These are phyloP conservation scores for Casuarius casuarius DNA, from an alignment of 2,113 vertebrate species.

Conservation along the genomic window DNA sequence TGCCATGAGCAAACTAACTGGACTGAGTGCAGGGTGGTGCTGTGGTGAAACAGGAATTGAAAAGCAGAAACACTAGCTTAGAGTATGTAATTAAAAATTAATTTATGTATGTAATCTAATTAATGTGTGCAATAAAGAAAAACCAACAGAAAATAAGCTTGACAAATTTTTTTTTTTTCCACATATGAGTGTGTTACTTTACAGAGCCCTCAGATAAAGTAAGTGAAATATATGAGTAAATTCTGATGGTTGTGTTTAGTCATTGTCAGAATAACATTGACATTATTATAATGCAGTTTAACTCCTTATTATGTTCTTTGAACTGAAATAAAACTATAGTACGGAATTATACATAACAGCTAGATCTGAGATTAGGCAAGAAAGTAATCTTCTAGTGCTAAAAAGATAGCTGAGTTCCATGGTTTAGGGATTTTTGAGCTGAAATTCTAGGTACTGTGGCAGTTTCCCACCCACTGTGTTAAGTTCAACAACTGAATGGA, in stretches of 20 bases:
- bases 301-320: neutral
- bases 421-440: neutral
- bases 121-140: neutral
- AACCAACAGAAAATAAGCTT: neutral
- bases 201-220: neutral
- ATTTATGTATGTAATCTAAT: neutral
- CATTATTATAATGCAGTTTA: neutral
- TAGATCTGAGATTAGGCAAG: neutral
- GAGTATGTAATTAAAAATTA: too few relatives aligned
- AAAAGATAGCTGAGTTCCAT: neutral
- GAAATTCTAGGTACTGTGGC: neutral
- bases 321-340: neutral
- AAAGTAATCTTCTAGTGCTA: neutral
- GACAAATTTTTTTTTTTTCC: neutral
- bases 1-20: accelerated
- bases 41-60: neutral
- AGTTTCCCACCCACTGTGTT: neutral
- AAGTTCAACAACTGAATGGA: neutral
- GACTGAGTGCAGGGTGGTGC: neutral
- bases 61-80: neutral
- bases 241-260: neutral
- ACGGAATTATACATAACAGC: neutral
- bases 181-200: neutral
- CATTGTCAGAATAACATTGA: neutral
- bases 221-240: neutral